These are phyloP conservation scores for Cephus pygmeus DNA, from an alignment of 2,888 invertebrate genomes.

Conservation along the genomic window DNA sequence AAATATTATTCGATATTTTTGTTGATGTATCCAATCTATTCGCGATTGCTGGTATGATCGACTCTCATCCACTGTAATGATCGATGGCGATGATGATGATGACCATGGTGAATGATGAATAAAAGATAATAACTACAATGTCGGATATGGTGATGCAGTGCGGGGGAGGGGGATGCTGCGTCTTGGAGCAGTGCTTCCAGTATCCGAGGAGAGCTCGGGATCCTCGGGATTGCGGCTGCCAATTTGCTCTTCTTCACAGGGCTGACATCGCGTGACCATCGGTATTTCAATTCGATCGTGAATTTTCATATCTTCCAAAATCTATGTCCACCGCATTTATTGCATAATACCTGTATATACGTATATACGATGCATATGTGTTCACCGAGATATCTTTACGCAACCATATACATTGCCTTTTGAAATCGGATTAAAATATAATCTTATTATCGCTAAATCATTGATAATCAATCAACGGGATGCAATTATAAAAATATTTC, in stretches of 20 bases:
- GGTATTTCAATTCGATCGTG: conserved; percentile 47
- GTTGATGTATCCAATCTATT: too few relatives aligned
- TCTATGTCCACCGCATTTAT: conserved; percentile 1
- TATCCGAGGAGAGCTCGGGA: conserved; percentile 80
- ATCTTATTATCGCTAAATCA: too few relatives aligned
- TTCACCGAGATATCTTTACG: too few relatives aligned
- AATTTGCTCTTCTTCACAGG: conserved; percentile 89
- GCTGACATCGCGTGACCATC: conserved; percentile 74
- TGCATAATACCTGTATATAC: neutral
- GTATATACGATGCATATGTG: too few relatives aligned
- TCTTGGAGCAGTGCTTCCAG: conserved; percentile 90
- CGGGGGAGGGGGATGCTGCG: conserved; percentile 84
- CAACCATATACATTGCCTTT: too few relatives aligned
- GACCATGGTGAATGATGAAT: conserved; percentile 12
- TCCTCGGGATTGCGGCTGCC: conserved; percentile 89
- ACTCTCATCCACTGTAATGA: too few relatives aligned
- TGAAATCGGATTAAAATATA: too few relatives aligned
- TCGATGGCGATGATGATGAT: too few relatives aligned
- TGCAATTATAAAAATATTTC: too few relatives aligned
- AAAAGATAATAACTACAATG: conserved; percentile 60
- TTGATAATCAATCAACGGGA: too few relatives aligned
- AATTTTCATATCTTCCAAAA: neutral
- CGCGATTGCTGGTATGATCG: too few relatives aligned
- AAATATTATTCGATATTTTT: too few relatives aligned
- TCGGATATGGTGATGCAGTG: conserved; percentile 66